These are phyloP conservation scores for Sebastes paucispinis DNA, from an alignment of 2,797 vertebrate species.

Conservation along the genomic window DNA sequence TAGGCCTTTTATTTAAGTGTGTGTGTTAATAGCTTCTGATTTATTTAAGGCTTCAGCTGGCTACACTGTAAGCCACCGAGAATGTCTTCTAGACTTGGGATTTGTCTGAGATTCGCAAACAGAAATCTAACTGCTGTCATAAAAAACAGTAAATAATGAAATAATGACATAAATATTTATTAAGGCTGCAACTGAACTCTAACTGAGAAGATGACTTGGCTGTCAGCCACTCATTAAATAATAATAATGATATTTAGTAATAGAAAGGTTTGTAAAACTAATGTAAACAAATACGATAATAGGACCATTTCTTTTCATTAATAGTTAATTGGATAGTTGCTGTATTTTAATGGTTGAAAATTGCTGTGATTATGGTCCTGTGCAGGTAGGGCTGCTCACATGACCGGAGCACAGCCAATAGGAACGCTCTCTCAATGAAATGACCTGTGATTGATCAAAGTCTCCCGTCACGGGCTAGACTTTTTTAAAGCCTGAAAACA, in stretches of 20 bases:
- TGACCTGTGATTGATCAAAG: too few species aligned
- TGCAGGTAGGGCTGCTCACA: background rate
- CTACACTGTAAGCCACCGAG: background rate
- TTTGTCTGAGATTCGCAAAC: conserved; percentile 11
- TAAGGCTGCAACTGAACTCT: conserved; percentile 8
- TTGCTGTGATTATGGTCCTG: background rate
- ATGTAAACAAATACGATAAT: background rate
- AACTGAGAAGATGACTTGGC: conserved; percentile 11
- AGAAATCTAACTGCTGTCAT: conserved; percentile 19
- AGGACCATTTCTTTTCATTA: background rate
- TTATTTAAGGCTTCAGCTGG: background rate
- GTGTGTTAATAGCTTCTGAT: background rate
- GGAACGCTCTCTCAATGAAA: too few species aligned
- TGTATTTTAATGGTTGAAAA: conserved; percentile 5
- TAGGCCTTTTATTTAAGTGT: background rate
- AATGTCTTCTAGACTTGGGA: background rate
- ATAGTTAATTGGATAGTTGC: background rate
- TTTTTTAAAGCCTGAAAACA: too few species aligned
- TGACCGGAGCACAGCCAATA: too few species aligned
- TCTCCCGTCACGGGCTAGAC: too few species aligned
- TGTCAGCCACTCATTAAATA: conserved; percentile 43
- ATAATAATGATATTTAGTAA: conserved; percentile 8
- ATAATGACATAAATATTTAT: conserved; percentile 17
- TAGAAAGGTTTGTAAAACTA: background rate
- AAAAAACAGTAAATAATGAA: conserved; percentile 43